phyloP scores from a whole-genome alignment of 2,113 vertebrate species.

The Collichthys lucidus region DNA sequence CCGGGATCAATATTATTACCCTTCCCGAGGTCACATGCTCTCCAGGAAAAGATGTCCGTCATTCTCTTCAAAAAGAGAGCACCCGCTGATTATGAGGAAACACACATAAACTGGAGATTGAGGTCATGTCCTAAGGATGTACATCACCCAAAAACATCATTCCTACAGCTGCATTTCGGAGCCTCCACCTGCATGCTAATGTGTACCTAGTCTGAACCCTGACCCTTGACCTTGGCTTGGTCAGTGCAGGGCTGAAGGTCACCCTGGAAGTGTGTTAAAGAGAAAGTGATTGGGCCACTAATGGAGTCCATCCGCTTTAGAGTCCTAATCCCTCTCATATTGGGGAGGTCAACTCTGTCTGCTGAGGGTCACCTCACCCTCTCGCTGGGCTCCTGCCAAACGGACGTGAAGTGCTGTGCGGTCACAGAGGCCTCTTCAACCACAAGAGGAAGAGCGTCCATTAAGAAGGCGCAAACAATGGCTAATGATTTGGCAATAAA shows the following conservation, averaged over 20 bases:
- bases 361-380: slow-evolving; percentile 29
- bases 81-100: slow-evolving; percentile 22
- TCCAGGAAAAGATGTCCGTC: slow-evolving; percentile 22
- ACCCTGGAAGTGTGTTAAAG: slow-evolving; percentile 58
- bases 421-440: slow-evolving; percentile 35
- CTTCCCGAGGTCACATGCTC: slow-evolving; percentile 22
- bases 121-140: slow-evolving; percentile 35
- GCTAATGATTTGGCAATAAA: slow-evolving; percentile 50
- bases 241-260: slow-evolving; percentile 51
- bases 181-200: slow-evolving; percentile 76
- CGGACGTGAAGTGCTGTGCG: slow-evolving; percentile 40
- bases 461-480: slow-evolving; percentile 48
- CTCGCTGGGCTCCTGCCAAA: slow-evolving; percentile 20
- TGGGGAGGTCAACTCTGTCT: slow-evolving; percentile 43
- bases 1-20: slow-evolving; percentile 15
- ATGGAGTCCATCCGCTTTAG: slow-evolving; percentile 63
- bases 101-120: slow-evolving; percentile 11
- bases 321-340: slow-evolving; percentile 22
- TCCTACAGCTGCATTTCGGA: neutral
- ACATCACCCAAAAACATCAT: slow-evolving; percentile 4
- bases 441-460: slow-evolving; percentile 43
- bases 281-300: slow-evolving; percentile 68
- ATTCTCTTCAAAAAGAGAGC: slow-evolving; percentile 13
- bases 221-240: slow-evolving; percentile 61
- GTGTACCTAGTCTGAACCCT: slow-evolving; percentile 65